Evolutionary conservation across 2,797 vertebrate genomes (phyloP).

Genomic region (Phyllotis vaccarum): DNA sequence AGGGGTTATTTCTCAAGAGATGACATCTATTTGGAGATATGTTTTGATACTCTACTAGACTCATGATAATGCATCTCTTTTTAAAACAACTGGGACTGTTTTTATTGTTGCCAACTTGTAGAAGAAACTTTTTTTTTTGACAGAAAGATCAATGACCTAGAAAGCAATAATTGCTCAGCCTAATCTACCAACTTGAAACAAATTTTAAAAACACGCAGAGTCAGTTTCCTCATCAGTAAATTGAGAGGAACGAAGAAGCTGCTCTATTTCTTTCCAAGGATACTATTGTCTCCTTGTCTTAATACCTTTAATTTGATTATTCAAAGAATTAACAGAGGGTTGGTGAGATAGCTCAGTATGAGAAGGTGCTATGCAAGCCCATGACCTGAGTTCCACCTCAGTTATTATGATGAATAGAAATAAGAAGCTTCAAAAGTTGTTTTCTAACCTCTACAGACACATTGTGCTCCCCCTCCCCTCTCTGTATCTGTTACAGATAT

Average conservation of each 20-base stretch:
- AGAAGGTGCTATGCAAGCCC: neutral
- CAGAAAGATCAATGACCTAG: neutral
- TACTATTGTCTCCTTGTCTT: neutral
- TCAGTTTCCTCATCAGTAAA: neutral
- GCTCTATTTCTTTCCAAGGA: neutral
- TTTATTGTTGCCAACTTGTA: neutral
- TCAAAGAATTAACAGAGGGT: neutral
- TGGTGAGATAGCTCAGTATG: neutral
- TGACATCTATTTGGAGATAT: conserved; percentile 54
- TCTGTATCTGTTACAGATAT: neutral
- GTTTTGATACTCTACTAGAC: neutral
- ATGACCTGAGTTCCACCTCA: neutral
- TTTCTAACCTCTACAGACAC: neutral
- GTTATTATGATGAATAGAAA: neutral
- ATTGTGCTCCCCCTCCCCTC: neutral
- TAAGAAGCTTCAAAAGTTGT: neutral
- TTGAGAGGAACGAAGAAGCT: neutral
- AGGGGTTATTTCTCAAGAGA: conserved; percentile 58
- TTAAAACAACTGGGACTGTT: conserved; percentile 17
- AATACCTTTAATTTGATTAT: neutral
- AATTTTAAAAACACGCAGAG: neutral
- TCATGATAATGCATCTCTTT: conserved; percentile 23
- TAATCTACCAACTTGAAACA: neutral
- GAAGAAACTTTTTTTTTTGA: neutral
- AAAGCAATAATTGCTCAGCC: neutral